Percentiles rank a stretch among this genome's conserved stretches.
Evolutionary conservation across 1,140 invertebrate species (phyloP).

Genomic region (Prorops nasuta): DNA sequence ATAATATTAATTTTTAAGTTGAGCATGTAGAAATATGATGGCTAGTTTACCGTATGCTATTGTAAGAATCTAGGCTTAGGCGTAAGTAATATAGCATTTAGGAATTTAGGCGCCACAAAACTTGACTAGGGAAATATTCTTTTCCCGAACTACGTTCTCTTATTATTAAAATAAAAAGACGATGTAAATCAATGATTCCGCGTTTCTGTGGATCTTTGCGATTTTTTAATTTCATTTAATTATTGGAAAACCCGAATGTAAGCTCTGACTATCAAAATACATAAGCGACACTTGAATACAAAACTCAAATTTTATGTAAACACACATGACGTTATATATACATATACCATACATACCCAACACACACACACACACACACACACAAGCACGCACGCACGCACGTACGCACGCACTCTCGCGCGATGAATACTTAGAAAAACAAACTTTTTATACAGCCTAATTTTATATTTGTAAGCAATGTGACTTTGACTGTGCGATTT

Average conservation of each 20-base stretch:
- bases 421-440: slow-evolving; percentile 14
- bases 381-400: slow-evolving; percentile 12
- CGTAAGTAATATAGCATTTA: slow-evolving; percentile 52
- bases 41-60: slow-evolving; percentile 41
- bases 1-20: slow-evolving; percentile 53
- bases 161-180: slow-evolving; percentile 39
- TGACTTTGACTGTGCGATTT: slow-evolving; percentile 22
- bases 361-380: slow-evolving; percentile 8
- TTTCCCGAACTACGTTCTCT: slow-evolving; percentile 52
- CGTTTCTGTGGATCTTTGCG: slow-evolving; percentile 44
- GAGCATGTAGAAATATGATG: slow-evolving; percentile 51
- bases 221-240: slow-evolving; percentile 48
- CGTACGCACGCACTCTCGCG: slow-evolving; percentile 10
- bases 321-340: not conserved
- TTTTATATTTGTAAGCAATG: slow-evolving; percentile 46
- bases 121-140: slow-evolving; percentile 48
- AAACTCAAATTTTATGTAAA: not conserved
- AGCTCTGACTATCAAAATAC: slow-evolving; percentile 19
- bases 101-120: slow-evolving; percentile 51
- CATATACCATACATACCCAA: not conserved
- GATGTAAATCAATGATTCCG: slow-evolving; percentile 41
- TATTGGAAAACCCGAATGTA: slow-evolving; percentile 21
- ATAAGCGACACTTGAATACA: slow-evolving; percentile 2
- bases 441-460: slow-evolving; percentile 47
- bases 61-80: slow-evolving; percentile 41